phyloP scores from a whole-genome alignment of 2,113 vertebrate genomes.

The Motacilla tschutschensis region DNA sequence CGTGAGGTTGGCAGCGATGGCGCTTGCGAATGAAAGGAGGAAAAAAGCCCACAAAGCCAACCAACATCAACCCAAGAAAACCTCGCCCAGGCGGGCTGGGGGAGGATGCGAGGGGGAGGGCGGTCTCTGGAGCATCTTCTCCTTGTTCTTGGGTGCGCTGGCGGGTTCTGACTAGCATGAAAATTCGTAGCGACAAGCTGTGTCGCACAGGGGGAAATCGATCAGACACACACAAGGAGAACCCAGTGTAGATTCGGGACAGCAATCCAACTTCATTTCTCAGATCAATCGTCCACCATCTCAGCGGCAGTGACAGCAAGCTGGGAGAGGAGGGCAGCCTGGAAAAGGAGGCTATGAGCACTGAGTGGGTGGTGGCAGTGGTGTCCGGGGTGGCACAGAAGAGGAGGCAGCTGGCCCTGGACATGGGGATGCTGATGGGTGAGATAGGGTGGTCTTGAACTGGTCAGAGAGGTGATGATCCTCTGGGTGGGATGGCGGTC shows the following conservation, averaged over 20 bases:
- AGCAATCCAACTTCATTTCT: constrained; percentile 98
- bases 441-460: background rate
- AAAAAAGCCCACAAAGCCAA: background rate
- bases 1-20: background rate
- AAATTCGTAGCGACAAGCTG: constrained; percentile 97
- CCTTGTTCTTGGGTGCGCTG: constrained; percentile 76
- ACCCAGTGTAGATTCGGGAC: constrained; percentile 91
- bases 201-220: constrained; percentile 92
- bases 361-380: background rate
- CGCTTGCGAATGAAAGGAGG: background rate
- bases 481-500: background rate
- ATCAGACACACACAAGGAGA: constrained; percentile 97
- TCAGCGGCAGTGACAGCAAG: constrained; percentile 91
- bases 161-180: constrained; percentile 84
- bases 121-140: constrained; percentile 50
- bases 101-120: constrained; percentile 34
- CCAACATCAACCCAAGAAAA: constrained; percentile 11
- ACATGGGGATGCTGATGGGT: background rate
- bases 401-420: background rate
- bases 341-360: constrained; percentile 55
- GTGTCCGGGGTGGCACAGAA: background rate
- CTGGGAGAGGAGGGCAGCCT: constrained; percentile 71
- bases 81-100: background rate
- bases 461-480: background rate
- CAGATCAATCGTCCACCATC: constrained; percentile 89